phyloP scores from a whole-genome alignment of 1,140 invertebrate genomes.

The Cydia strobilella region DNA sequence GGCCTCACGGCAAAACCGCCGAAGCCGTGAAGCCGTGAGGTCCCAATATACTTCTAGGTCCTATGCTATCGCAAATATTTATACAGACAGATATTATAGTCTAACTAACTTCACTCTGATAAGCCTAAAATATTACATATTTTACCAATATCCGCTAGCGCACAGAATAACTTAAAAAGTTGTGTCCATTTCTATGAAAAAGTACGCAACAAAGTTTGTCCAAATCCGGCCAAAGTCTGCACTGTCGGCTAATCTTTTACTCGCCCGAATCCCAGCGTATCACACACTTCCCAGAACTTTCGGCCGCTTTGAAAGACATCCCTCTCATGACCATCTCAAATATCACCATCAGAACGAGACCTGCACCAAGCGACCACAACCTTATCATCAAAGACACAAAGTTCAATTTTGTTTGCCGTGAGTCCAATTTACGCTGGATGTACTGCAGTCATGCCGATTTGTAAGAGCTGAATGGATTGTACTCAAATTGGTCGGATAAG shows the following conservation, averaged over 20 bases:
- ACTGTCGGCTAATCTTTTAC: constrained; percentile 6
- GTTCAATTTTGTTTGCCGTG: not conserved
- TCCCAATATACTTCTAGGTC: too few species aligned
- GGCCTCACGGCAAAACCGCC: too few species aligned
- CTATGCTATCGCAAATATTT: too few species aligned
- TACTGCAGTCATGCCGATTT: not conserved
- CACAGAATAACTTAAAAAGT: not conserved
- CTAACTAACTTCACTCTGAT: too few species aligned
- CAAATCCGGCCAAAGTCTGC: not conserved
- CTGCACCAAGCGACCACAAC: not conserved
- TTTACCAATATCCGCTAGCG: too few species aligned
- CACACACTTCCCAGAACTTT: constrained; percentile 13
- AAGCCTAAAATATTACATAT: too few species aligned
- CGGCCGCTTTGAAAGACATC: constrained; percentile 13
- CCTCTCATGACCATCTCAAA: constrained; percentile 13
- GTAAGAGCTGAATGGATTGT: not conserved
- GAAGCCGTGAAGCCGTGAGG: too few species aligned
- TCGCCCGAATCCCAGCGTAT: constrained; percentile 3
- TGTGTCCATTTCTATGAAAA: not conserved
- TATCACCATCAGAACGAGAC: not conserved
- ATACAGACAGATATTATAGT: too few species aligned
- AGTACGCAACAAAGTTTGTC: not conserved
- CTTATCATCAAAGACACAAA: not conserved
- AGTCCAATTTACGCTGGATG: not conserved
- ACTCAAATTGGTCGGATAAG: constrained; percentile 16